These are phyloP conservation scores for Nerophis lumbriciformis DNA, from an alignment of 2,113 vertebrate species.

Conservation along the genomic window DNA sequence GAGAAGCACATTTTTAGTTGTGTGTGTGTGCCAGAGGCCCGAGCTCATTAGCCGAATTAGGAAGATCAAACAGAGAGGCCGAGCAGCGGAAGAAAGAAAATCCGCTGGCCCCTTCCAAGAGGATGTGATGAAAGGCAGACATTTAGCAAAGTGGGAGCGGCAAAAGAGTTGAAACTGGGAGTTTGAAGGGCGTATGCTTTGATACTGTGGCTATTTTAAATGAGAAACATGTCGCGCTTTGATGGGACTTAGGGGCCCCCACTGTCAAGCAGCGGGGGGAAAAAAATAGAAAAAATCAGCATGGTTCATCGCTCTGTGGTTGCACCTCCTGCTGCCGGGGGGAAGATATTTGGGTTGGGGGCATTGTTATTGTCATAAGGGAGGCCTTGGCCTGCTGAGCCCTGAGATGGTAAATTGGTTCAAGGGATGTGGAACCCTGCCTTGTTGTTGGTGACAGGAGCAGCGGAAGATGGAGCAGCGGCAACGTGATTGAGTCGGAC, in stretches of 20 bases:
- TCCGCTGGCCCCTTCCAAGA: constrained; percentile 58
- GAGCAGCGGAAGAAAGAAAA: constrained; percentile 65
- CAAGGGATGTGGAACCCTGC: constrained; percentile 3
- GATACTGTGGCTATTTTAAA: constrained; percentile 59
- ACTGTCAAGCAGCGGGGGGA: background rate
- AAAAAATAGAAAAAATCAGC: background rate
- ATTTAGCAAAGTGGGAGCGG: constrained; percentile 49
- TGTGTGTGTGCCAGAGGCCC: constrained; percentile 62
- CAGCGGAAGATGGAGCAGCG: constrained; percentile 5
- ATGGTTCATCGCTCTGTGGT: background rate
- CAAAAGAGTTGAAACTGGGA: constrained; percentile 50
- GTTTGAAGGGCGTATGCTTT: constrained; percentile 59
- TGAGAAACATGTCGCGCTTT: constrained; percentile 53
- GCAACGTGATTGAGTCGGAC: constrained; percentile 3
- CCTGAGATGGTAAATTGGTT: constrained; percentile 11
- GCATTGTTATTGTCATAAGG: constrained; percentile 1
- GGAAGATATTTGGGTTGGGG: constrained; percentile 4
- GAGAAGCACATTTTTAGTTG: constrained; percentile 57
- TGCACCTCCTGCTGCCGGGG: background rate
- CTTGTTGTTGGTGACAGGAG: constrained; percentile 3
- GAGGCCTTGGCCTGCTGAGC: background rate
- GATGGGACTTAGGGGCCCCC: constrained; percentile 37
- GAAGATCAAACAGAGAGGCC: constrained; percentile 68
- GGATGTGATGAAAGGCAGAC: constrained; percentile 63
- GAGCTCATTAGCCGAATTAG: constrained; percentile 72